Base-by-base conservation (phyloP, 1,140 invertebrate species). In the Atta texana region DNA sequence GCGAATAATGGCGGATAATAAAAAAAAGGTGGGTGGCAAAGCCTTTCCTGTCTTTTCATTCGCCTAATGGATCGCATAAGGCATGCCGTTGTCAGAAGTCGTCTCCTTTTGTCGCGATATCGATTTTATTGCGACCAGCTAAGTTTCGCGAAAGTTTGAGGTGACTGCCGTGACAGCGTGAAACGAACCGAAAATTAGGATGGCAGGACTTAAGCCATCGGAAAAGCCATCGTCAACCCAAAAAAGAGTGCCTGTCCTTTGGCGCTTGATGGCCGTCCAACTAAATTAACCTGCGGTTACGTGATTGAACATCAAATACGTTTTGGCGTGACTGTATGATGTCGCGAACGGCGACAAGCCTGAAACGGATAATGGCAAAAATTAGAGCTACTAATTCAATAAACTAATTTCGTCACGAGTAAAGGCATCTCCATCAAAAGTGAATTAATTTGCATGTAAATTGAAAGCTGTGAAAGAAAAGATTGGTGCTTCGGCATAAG, bases 11-110 rank as follows among this genome's bases (percentile, higher is more conserved):
- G 28, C 39, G 21, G 28, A 21, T 28, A 63, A 31, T 57, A 86
- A 86, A 82, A 51, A 61, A 75, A 86, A 75, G 10, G 4, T 53
- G 21, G 3, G 16, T 12, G 39, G 39, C 61, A 34, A 86, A 64
- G 66, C 21, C 57, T 31, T 86, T 76, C 51, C 66, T 76, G 53
- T 85, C 75, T 89, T 88, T 89, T 89, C 82, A 89, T 86, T 89
- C 87, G 49, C 44, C 84, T 89, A 89, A 89, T 89, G 81, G 88
- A 89, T 85, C 86, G 75, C 85, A 87, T 89, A 85, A 89, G 78
- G 68, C 85, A 76, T 84, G 86, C 68, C 78, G 63, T 68, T 69
- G 57, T 28, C 77, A 51, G 55, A 66, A 63, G 74, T 55, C 55
- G 44, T 55, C 80, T 28, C n/a, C 84, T 80, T 89, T 89, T 89